Base-by-base conservation (phyloP, 2,797 vertebrate genomes). In the Chloroceryle inda region DNA sequence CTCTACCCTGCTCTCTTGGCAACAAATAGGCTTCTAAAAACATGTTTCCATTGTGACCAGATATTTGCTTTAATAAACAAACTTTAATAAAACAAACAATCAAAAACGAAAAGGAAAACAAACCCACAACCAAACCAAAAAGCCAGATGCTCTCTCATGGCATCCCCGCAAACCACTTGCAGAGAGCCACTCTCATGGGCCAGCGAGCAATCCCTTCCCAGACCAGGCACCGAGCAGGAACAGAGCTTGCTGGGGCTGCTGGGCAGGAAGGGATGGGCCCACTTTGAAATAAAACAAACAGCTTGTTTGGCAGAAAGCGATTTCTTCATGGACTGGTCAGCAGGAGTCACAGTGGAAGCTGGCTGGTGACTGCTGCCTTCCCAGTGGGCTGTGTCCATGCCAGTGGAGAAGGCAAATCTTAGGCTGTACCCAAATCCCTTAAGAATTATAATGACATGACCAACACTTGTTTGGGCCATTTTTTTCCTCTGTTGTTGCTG, bases 41-140 rank as follows among this genome's bases (percentile, higher is more conserved):
- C 27, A 61, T 13, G 49, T 44, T 96, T 92, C 82, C 55, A 84
- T 56, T 91, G 82, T 83, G 89, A 81, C 49, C 55, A 89, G 61
- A 91, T 84, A 92, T 22, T 84, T 1, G 2, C 69, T 92, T 85
- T 81, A 86, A 91, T 88, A 95, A 95, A 67, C 80, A 95, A 95
- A 93, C 64, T 71, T 85, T 77, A 93, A 95, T 80, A 94, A 94
- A 96, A 68, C n/a, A 95, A 96, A 84, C 68, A 85, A 76, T 78
- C 75, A 67, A 47, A 45, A 50, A 77, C 87, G 58, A 20, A 13
- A 5, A 31, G 79, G 56, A 53, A 31, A 5, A 50, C 35, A 35
- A 35, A 35, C 35, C 35, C 35, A 35, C 35, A 35, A 73, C 12
- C 11, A 38, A 44, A 42, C 45, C 77, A 45, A 74, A 18, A 10